A percentile compares a stretch with the other conserved stretches of the same genome.
Conservation (phyloP, 23 tunicate genomes). For the Corella eumyota region DNA sequence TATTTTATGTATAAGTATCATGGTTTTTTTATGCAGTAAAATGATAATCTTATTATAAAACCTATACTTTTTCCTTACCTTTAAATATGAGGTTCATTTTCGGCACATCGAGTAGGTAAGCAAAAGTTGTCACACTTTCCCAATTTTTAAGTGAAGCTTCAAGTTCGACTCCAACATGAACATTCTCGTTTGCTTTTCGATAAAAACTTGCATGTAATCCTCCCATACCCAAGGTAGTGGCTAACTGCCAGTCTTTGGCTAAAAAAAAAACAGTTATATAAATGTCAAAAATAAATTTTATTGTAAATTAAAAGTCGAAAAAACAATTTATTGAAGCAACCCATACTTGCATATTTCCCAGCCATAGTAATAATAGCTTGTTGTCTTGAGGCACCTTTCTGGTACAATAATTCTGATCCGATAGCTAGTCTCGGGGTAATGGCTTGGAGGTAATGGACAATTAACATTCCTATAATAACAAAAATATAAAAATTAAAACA, state of each 20-base stretch:
- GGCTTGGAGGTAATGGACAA: constrained; percentile 87
- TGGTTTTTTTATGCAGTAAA: too few relatives aligned
- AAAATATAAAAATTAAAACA: neutral
- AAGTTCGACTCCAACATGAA: constrained; percentile 85
- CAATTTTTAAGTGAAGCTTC: constrained; percentile 71
- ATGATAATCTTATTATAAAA: too few relatives aligned
- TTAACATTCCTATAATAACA: constrained; percentile 63
- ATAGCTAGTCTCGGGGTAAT: constrained; percentile 70
- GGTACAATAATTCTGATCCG: constrained; percentile 81
- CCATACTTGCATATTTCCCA: constrained; percentile 75
- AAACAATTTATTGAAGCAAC: neutral
- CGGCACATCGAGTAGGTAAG: constrained; percentile 80
- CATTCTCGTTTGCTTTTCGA: constrained; percentile 87
- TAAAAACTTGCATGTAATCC: constrained; percentile 75
- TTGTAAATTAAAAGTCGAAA: neutral
- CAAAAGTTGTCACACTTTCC: constrained; percentile 73
- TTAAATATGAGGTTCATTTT: constrained; percentile 87
- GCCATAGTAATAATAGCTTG: constrained; percentile 75
- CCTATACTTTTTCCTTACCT: too few relatives aligned
- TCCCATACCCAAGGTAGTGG: constrained; percentile 59
- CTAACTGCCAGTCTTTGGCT: constrained; percentile 87
- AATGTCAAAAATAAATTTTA: neutral
- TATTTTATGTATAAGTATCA: too few relatives aligned
- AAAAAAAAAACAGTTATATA: neutral
- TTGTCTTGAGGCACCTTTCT: constrained; percentile 55